A percentile compares a stretch with the other conserved stretches of the same genome.
phyloP scores from a whole-genome alignment of 2,113 vertebrate species.

The Tachysurus vachellii region DNA sequence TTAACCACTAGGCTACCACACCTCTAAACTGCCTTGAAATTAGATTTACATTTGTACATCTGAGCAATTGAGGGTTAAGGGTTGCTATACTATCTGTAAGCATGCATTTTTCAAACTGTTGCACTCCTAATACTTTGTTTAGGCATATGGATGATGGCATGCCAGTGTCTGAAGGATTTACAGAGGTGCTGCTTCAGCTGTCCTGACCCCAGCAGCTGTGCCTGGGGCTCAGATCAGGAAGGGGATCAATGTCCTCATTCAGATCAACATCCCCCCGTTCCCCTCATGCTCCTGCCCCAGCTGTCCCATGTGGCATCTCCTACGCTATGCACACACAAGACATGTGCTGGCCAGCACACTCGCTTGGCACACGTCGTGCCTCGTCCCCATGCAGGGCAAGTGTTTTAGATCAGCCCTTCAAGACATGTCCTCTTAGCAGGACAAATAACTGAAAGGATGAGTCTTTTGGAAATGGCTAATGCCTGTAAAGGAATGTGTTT shows the following conservation, averaged over 20 bases:
- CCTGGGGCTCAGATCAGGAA: conserved; percentile 27
- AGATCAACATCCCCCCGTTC: conserved; percentile 2
- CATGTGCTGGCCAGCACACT: conserved; percentile 22
- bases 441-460: neutral
- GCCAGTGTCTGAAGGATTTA: conserved; percentile 23
- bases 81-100: neutral
- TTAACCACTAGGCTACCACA: no score
- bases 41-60: no score
- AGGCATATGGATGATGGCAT: neutral
- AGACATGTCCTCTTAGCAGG: neutral
- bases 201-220: conserved; percentile 44
- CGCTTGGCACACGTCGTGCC: conserved; percentile 59
- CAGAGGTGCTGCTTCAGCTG: conserved; percentile 52
- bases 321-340: conserved; percentile 13
- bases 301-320: conserved; percentile 35
- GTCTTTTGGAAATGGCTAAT: neutral
- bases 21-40: no score
- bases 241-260: conserved; percentile 46
- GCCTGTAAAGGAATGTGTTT: neutral
- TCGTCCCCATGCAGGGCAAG: conserved; percentile 57
- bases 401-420: conserved; percentile 58
- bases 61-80: no score
- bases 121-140: neutral
- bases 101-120: neutral
- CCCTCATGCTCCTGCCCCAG: conserved; percentile 31